These are phyloP conservation scores for Petrocephalus microphthalmus DNA, from an alignment of 2,113 vertebrate genomes.

Conservation along the genomic window DNA sequence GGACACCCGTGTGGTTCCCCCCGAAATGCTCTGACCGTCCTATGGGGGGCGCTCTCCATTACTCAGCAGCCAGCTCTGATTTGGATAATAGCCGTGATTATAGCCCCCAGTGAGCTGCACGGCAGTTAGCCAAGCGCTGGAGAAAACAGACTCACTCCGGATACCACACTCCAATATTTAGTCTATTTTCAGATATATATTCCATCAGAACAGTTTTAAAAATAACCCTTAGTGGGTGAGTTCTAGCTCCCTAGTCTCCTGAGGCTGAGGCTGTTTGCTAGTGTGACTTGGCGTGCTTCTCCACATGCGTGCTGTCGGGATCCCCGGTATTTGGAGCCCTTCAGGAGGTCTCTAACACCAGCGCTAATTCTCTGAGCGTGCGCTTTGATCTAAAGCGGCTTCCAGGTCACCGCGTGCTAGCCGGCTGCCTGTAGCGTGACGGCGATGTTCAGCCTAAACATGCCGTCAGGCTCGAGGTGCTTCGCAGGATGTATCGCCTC, in stretches of 20 bases:
- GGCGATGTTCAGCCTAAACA: background rate
- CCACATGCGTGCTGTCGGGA: background rate
- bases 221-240: slow-evolving; percentile 28
- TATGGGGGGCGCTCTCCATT: background rate
- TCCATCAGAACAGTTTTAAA: slow-evolving; percentile 38
- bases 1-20: no score
- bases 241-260: slow-evolving; percentile 33
- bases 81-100: background rate
- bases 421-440: background rate
- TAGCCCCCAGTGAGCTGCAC: background rate
- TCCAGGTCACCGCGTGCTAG: background rate
- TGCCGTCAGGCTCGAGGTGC: background rate
- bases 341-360: background rate
- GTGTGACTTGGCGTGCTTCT: slow-evolving; percentile 36
- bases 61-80: background rate
- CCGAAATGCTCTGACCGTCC: background rate
- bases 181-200: slow-evolving; percentile 40
- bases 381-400: background rate
- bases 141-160: slow-evolving; percentile 33
- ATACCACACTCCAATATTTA: slow-evolving; percentile 34
- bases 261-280: slow-evolving; percentile 34
- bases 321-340: background rate
- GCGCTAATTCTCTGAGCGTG: background rate
- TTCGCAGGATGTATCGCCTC: background rate
- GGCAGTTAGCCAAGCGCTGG: slow-evolving; percentile 3